These are phyloP conservation scores for Laterallus jamaicensis DNA, from an alignment of 2,113 vertebrate species.

Conservation along the genomic window DNA sequence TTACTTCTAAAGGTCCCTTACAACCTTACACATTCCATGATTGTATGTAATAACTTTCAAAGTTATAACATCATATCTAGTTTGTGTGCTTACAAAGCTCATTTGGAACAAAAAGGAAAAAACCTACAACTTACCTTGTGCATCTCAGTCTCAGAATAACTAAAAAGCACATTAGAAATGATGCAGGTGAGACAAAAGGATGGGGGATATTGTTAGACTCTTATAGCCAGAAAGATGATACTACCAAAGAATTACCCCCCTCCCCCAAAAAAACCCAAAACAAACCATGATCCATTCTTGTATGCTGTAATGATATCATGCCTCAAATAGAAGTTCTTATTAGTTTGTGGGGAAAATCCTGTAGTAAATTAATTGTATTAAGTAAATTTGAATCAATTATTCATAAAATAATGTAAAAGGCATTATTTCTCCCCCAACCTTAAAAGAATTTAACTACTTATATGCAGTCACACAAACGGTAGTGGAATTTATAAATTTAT, in stretches of 20 bases:
- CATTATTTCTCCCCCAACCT: accelerated
- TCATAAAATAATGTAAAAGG: neutral
- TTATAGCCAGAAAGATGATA: neutral
- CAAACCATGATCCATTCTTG: no score
- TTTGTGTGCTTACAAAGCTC: neutral
- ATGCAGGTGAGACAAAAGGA: neutral
- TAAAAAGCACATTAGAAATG: neutral
- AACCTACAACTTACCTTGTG: neutral
- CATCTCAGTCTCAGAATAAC: neutral
- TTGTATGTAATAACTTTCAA: neutral
- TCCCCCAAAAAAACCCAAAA: neutral
- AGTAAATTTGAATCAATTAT: neutral
- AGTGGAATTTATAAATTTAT: neutral
- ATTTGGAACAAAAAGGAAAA: neutral
- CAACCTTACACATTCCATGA: no score
- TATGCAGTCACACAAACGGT: neutral
- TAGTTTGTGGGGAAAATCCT: neutral
- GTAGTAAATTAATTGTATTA: neutral
- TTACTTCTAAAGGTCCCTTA: no score
- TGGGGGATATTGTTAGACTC: neutral
- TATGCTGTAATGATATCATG: neutral
- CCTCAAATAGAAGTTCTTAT: neutral
- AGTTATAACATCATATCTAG: neutral
- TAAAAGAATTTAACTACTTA: neutral
- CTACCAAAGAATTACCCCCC: neutral